Evolutionary conservation across 2,113 vertebrate genomes (phyloP).

Genomic region (Podarcis cretensis): DNA sequence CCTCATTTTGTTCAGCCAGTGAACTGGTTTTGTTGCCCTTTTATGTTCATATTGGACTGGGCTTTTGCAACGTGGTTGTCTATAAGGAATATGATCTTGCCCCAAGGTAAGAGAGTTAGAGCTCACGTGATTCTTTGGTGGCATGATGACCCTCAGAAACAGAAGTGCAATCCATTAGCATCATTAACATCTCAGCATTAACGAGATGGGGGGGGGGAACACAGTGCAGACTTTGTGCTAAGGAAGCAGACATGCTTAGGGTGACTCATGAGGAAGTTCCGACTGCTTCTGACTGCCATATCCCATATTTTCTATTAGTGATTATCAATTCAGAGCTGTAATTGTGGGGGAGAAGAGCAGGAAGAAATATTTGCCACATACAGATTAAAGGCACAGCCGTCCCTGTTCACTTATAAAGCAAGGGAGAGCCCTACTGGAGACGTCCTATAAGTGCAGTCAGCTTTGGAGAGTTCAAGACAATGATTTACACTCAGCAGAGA

Average conservation of each 20-base stretch:
- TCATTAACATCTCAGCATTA: background rate
- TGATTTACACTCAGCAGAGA: conserved; percentile 32
- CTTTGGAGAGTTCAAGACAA: conserved; percentile 31
- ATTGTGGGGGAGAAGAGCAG: conserved; percentile 35
- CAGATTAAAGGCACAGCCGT: conserved; percentile 38
- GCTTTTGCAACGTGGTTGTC: too few species aligned
- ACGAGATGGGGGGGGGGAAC: background rate
- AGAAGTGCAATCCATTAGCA: background rate
- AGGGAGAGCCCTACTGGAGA: conserved; percentile 77
- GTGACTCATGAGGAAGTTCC: conserved; percentile 6
- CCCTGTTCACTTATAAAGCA: conserved; percentile 67
- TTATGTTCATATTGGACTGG: background rate
- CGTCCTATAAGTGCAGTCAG: conserved; percentile 57
- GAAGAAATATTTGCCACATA: background rate
- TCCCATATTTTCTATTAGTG: conserved; percentile 29
- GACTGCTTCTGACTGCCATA: conserved; percentile 28
- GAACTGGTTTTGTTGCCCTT: background rate
- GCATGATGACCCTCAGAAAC: background rate
- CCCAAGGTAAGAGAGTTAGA: background rate
- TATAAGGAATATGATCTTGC: background rate
- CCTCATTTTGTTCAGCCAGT: background rate
- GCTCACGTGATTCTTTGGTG: background rate
- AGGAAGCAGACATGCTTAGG: background rate
- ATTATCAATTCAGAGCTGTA: conserved; percentile 53
- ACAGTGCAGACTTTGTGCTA: background rate